A percentile compares a stretch with the other conserved stretches of the same genome.
Conservation (phyloP, 2,113 vertebrate genomes). For the Salvelinus namaycush region DNA sequence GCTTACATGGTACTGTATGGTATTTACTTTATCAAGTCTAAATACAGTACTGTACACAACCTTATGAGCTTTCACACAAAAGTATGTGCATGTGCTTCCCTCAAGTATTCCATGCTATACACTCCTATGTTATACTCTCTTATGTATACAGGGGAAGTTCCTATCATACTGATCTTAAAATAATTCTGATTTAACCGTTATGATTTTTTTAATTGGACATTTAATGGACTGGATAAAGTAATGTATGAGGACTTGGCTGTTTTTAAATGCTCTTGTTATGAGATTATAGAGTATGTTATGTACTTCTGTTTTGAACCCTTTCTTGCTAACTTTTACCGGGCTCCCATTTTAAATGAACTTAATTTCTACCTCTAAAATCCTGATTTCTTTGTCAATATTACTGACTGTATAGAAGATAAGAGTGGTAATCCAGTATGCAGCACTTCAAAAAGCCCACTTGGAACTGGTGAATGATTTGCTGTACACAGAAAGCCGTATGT, state of each 20-base stretch:
- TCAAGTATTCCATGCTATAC: not conserved
- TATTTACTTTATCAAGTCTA: too few relatives aligned
- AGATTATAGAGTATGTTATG: not conserved
- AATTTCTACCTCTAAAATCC: not conserved
- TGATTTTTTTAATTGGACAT: not conserved
- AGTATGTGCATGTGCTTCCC: not conserved
- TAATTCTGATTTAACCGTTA: not conserved
- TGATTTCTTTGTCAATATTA: not conserved
- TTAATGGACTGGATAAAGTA: not conserved
- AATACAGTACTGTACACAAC: too few relatives aligned
- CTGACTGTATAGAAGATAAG: not conserved
- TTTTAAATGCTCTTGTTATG: not conserved
- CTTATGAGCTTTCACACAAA: too few relatives aligned
- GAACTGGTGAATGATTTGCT: too few relatives aligned
- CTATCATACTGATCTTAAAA: not conserved
- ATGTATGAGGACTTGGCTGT: not conserved
- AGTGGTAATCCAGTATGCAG: too few relatives aligned
- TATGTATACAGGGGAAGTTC: not conserved
- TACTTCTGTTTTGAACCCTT: not conserved
- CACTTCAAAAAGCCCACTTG: too few relatives aligned
- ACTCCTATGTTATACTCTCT: not conserved
- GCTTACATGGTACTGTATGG: too few relatives aligned
- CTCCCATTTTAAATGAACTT: constrained; percentile 6
- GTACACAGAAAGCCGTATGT: too few relatives aligned
- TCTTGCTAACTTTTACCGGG: not conserved